Conservation (phyloP, 2,888 invertebrate genomes). For the Mamestra brassicae region DNA sequence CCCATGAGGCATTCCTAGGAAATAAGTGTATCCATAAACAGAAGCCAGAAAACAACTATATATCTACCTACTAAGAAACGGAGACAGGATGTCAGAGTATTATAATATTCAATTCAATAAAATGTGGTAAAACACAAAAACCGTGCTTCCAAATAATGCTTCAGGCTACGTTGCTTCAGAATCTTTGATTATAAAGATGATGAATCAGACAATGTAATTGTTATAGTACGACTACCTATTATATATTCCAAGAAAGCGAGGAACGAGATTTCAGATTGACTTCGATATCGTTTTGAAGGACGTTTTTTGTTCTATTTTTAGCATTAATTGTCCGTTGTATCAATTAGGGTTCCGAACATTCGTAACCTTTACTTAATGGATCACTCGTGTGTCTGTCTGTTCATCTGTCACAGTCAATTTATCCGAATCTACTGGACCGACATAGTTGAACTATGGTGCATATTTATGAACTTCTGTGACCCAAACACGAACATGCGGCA, state of each 20-base stretch:
- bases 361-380: too few species aligned
- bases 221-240: background rate
- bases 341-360: too few species aligned
- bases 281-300: background rate
- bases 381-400: too few species aligned
- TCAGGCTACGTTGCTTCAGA: background rate
- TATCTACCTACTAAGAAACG: background rate
- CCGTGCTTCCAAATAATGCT: background rate
- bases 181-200: slow-evolving; percentile 6
- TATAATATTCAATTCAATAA: background rate
- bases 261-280: background rate
- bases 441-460: too few species aligned
- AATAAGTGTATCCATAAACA: background rate
- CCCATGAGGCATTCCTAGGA: too few species aligned
- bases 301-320: background rate
- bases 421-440: too few species aligned
- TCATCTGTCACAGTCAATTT: too few species aligned
- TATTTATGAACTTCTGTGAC: too few species aligned
- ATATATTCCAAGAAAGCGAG: background rate
- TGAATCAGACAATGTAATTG: slow-evolving; percentile 11
- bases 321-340: too few species aligned
- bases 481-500: too few species aligned
- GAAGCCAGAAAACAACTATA: background rate
- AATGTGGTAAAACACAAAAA: slow-evolving; percentile 12
- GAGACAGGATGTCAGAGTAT: background rate